Evolutionary conservation across 2,888 invertebrate genomes (phyloP), one percentile per base, ranked within the genome.

Genomic region (Rhabditoides inermis): DNA sequence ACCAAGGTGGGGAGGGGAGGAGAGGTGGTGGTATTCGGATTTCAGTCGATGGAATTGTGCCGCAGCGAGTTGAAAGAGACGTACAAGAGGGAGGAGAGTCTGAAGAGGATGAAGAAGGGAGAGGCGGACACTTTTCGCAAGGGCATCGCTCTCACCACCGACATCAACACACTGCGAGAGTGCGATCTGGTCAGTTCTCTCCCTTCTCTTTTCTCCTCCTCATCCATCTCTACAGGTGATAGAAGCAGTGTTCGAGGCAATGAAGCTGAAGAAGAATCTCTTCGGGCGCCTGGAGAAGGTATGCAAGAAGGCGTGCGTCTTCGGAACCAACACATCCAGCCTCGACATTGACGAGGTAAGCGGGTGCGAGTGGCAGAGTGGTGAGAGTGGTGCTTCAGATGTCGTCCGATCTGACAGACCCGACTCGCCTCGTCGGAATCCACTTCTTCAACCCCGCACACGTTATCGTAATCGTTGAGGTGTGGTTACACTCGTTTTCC

Each of bases 381-480:
- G n/a, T n/a, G n/a, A n/a, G n/a, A n/a, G n/a, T n/a, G n/a, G n/a
- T n/a, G n/a, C n/a, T 63, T 23, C 50, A 65, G 69, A 75, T 79
- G 61, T 74, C 77, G 0, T 64, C 69, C 25, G 76, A 69, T 1
- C 76, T 78, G 2, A 59, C 51, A 4, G 60, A 77, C 48, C 75
- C 67, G 15, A 71, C 70, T 15, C 71, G 70, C 50, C 75, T 78
- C 3, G 76, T 77, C 27, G 79, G 78, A 12, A 76, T 76, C 23
- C 79, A 79, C 56, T 79, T 79, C 69, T 78, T 78, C 65, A 77
- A 76, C 23, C 78, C 79, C 3, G 75, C 78, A 0, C 75, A 77
- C 56, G 61, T 77, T 50, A 78, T 78, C 73, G 15, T 1, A 1
- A 7, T 20, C 15, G 1, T 2, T 3, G 15, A 20, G n/a, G 2